A percentile compares a stretch with the other conserved stretches of the same genome.
phyloP scores from a whole-genome alignment of 2,888 invertebrate species.

The Osedax frankpressi region DNA sequence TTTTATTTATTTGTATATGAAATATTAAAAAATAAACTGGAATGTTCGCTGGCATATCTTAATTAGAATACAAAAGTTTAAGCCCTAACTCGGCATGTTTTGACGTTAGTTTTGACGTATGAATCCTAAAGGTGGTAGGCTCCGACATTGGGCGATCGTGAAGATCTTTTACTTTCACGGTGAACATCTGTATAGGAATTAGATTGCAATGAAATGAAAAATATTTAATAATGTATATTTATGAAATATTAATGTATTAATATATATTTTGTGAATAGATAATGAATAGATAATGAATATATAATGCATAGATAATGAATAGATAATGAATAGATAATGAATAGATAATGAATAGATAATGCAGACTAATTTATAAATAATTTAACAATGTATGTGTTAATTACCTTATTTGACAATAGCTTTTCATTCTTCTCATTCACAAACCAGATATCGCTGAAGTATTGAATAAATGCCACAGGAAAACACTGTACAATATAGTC shows the following conservation, averaged over 20 bases:
- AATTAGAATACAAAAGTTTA: no score
- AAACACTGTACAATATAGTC: constrained; percentile 34
- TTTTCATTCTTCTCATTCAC: constrained; percentile 21
- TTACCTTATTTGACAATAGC: neutral
- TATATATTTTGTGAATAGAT: neutral
- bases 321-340: no score
- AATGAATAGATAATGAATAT: no score
- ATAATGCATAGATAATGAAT: no score
- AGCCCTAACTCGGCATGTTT: neutral
- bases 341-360: no score
- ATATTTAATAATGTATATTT: neutral
- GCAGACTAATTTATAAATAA: no score
- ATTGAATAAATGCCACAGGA: constrained; percentile 38
- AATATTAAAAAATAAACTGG: no score
- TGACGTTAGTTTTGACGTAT: constrained; percentile 28
- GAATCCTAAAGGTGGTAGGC: constrained; percentile 33
- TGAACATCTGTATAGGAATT: constrained; percentile 35
- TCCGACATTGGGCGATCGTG: constrained; percentile 28
- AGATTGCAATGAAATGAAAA: no score
- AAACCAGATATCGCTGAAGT: constrained; percentile 39
- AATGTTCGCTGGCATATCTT: no score
- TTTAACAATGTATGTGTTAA: no score
- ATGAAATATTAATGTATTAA: neutral
- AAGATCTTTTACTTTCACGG: constrained; percentile 35
- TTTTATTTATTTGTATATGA: no score